phyloP scores from a whole-genome alignment of 2,888 invertebrate genomes.

The Incurvaria masculella region DNA sequence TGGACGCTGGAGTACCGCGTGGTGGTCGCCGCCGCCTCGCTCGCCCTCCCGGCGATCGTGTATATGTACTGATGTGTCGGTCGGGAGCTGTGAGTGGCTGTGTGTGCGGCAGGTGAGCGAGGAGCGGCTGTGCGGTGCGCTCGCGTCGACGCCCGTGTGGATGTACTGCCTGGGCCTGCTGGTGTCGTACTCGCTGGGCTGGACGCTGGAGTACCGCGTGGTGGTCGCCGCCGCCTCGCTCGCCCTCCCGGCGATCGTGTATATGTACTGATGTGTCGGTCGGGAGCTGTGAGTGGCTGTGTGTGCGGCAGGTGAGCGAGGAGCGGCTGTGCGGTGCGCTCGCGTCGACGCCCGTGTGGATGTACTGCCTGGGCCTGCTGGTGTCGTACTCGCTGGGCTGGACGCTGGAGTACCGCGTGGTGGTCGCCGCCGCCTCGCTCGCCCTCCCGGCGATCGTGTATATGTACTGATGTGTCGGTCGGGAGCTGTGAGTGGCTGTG shows the following conservation, averaged over 20 bases:
- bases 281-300: too few relatives aligned
- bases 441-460: too few relatives aligned
- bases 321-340: conserved; percentile 19
- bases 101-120: too few relatives aligned
- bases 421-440: conserved; percentile 14
- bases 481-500: too few relatives aligned
- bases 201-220: conserved; percentile 17
- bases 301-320: conserved; percentile 44
- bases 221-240: conserved; percentile 14
- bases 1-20: conserved; percentile 19
- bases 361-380: conserved; percentile 21
- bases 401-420: conserved; percentile 15
- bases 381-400: conserved; percentile 23
- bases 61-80: too few relatives aligned
- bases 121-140: conserved; percentile 18
- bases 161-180: conserved; percentile 21
- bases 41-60: too few relatives aligned
- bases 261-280: too few relatives aligned
- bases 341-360: conserved; percentile 11
- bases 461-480: too few relatives aligned
- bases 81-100: too few relatives aligned
- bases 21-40: conserved; percentile 11
- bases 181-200: conserved; percentile 22
- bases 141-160: conserved; percentile 13
- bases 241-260: too few relatives aligned